These are phyloP conservation scores for Keiferia lycopersicella DNA, from an alignment of 2,888 invertebrate genomes.

Conservation along the genomic window DNA sequence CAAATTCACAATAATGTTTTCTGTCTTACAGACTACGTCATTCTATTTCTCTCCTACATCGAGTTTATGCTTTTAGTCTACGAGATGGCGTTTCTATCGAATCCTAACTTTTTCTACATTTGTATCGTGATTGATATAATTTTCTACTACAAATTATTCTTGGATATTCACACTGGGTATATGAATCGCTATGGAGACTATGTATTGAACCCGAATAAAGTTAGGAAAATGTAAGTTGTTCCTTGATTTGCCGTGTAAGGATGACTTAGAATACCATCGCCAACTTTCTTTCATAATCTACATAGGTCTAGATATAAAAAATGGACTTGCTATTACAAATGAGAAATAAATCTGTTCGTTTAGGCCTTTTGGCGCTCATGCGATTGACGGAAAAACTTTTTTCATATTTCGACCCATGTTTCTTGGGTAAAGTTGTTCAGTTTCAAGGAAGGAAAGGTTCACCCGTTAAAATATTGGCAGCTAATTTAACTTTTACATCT, in stretches of 20 bases:
- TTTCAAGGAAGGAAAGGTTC: too few species aligned
- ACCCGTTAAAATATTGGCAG: too few species aligned
- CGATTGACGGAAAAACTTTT: too few species aligned
- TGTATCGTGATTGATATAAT: constrained; percentile 63
- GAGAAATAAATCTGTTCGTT: too few species aligned
- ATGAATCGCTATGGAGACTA: constrained; percentile 77
- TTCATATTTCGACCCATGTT: too few species aligned
- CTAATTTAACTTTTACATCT: too few species aligned
- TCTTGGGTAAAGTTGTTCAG: too few species aligned
- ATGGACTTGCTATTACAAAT: too few species aligned
- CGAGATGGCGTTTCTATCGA: constrained; percentile 75
- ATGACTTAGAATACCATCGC: background rate
- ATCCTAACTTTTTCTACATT: constrained; percentile 54
- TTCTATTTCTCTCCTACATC: constrained; percentile 62
- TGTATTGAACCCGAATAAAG: constrained; percentile 66
- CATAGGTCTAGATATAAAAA: too few species aligned
- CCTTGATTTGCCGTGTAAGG: background rate
- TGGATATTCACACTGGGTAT: constrained; percentile 74
- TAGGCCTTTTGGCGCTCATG: too few species aligned
- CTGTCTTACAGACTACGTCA: constrained; percentile 64
- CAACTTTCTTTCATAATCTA: too few species aligned
- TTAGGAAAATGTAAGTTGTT: constrained; percentile 64
- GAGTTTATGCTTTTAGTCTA: constrained; percentile 73
- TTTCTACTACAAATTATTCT: constrained; percentile 68
- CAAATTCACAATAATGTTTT: background rate